Evolutionary conservation across 2,888 invertebrate genomes (phyloP).

Genomic region (Eupithecia abbreviata): DNA sequence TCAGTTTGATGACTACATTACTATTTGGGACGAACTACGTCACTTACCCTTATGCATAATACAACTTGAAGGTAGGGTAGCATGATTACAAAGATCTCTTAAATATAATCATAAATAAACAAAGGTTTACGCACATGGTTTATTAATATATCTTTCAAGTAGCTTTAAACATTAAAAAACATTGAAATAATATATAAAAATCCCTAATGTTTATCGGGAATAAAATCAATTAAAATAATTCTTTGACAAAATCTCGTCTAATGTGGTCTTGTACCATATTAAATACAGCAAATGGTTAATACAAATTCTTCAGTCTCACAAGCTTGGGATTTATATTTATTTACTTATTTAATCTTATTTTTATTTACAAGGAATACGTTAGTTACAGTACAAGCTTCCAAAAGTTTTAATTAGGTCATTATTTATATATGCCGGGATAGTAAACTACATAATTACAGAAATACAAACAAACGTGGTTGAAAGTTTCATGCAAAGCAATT

Average conservation of each 20-base stretch:
- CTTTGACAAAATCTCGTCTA: neutral
- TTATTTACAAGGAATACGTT: neutral
- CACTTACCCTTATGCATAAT: slow-evolving; percentile 4
- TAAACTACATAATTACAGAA: neutral
- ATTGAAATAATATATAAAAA: no score
- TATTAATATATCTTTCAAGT: neutral
- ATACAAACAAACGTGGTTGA: neutral
- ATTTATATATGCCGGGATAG: neutral
- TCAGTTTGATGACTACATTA: slow-evolving; percentile 5
- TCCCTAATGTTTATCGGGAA: neutral
- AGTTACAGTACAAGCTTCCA: neutral
- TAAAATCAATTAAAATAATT: no score
- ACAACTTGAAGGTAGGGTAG: neutral
- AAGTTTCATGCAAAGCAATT: neutral
- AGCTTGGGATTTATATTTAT: neutral
- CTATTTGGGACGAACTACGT: neutral
- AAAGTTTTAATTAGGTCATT: neutral
- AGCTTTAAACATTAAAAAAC: neutral
- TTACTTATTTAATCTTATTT: no score
- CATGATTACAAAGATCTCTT: neutral
- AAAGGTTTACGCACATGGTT: neutral
- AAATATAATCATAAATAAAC: neutral
- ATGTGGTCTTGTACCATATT: no score
- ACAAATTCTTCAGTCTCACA: neutral
- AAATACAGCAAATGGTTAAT: neutral